Evolutionary conservation across 2,888 invertebrate species (phyloP).

Genomic region (Polymixis lichenea): DNA sequence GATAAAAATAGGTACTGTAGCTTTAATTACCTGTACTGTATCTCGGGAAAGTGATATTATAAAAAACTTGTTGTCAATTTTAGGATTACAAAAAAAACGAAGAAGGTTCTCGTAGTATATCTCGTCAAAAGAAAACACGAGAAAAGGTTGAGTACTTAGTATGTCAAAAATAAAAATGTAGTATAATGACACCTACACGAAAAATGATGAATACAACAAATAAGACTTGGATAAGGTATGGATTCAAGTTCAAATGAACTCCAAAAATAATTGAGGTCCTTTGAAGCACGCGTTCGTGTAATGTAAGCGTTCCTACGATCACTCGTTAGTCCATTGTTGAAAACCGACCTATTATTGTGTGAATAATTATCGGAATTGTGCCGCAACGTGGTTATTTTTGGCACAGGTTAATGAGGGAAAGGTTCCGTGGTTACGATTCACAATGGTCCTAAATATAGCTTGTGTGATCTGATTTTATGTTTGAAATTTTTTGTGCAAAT

Average conservation of each 20-base stretch:
- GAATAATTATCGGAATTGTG: conserved; percentile 49
- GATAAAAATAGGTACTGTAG: too few species aligned
- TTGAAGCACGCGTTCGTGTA: not conserved
- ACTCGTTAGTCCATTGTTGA: conserved; percentile 45
- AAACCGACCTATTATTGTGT: conserved; percentile 50
- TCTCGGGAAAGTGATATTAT: not conserved
- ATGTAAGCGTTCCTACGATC: conserved; percentile 21
- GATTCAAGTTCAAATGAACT: conserved; percentile 1
- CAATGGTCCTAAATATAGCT: conserved; percentile 34
- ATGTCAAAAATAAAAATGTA: not conserved
- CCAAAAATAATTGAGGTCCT: conserved; percentile 17
- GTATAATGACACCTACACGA: not conserved
- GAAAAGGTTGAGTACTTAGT: too few species aligned
- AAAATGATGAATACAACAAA: not conserved
- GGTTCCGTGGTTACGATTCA: conserved; percentile 34
- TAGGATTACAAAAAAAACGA: not conserved
- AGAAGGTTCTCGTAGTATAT: not conserved
- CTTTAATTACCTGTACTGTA: not conserved
- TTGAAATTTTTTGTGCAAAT: not conserved
- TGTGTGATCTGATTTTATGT: conserved; percentile 24
- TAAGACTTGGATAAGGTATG: not conserved
- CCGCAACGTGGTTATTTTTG: conserved; percentile 50
- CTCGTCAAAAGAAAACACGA: too few species aligned
- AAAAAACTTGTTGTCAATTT: not conserved
- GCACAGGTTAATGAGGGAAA: conserved; percentile 48